Percentiles rank a stretch among this genome's conserved stretches.
phyloP scores from a whole-genome alignment of 2,888 invertebrate species.

The Lithophane ornitopus region DNA sequence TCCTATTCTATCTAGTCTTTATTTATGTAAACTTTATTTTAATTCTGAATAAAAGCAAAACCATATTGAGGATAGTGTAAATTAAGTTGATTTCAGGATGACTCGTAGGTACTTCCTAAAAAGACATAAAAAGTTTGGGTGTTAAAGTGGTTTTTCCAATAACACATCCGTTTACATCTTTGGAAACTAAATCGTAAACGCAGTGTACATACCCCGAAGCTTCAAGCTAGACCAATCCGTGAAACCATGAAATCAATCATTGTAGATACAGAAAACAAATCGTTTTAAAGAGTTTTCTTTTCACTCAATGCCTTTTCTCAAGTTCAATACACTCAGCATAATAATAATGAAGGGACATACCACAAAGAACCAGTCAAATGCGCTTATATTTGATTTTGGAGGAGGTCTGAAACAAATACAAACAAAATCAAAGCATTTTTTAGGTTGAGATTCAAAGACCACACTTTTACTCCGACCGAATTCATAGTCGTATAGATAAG shows the following conservation, averaged over 20 bases:
- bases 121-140: neutral
- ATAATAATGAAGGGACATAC: slow-evolving; percentile 71
- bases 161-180: neutral
- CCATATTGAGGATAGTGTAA: neutral
- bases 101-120: neutral
- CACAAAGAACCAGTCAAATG: slow-evolving; percentile 85
- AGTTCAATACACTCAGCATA: neutral
- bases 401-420: slow-evolving; percentile 77
- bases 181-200: neutral
- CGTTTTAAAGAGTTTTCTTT: neutral
- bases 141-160: neutral
- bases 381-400: slow-evolving; percentile 77
- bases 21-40: no score
- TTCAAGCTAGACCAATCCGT: no score
- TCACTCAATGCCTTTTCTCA: neutral
- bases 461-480: neutral
- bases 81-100: neutral
- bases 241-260: no score
- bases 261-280: no score
- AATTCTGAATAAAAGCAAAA: no score
- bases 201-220: neutral
- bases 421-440: neutral
- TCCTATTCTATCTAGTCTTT: no score
- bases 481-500: no score
- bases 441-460: neutral